These are phyloP conservation scores for Zaprionus bogoriensis DNA, from an alignment of 2,888 invertebrate species.

Conservation along the genomic window DNA sequence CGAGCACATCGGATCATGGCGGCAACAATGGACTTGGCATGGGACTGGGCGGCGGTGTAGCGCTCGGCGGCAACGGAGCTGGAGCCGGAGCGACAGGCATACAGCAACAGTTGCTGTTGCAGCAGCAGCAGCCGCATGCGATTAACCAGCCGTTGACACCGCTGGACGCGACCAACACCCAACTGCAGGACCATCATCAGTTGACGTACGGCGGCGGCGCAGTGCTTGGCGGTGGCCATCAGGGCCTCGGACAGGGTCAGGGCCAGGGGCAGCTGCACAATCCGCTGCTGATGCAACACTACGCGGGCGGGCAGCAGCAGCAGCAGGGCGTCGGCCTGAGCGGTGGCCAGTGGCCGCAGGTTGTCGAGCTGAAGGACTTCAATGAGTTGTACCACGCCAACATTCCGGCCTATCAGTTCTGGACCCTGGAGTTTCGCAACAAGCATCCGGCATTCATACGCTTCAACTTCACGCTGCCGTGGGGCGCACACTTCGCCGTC, in stretches of 20 bases:
- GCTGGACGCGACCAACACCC: slow-evolving; percentile 66
- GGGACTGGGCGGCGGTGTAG: neutral
- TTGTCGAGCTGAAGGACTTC: slow-evolving; percentile 92
- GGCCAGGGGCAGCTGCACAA: slow-evolving; percentile 29
- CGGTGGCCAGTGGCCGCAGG: slow-evolving; percentile 87
- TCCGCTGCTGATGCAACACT: slow-evolving; percentile 67
- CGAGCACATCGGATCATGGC: slow-evolving; percentile 88
- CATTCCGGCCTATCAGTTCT: slow-evolving; percentile 95
- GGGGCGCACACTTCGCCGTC: slow-evolving; percentile 97
- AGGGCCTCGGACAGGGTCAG: too few species aligned
- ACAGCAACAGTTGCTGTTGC: slow-evolving; percentile 85
- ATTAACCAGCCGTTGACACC: slow-evolving; percentile 76
- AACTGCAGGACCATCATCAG: slow-evolving; percentile 59
- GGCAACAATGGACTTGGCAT: neutral
- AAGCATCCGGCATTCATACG: slow-evolving; percentile 94
- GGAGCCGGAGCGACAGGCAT: slow-evolving; percentile 74
- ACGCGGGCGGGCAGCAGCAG: slow-evolving; percentile 66
- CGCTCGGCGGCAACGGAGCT: slow-evolving; percentile 43
- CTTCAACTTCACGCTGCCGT: slow-evolving; percentile 94
- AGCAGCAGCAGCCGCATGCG: slow-evolving; percentile 83
- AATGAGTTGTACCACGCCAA: slow-evolving; percentile 92
- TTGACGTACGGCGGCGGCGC: slow-evolving; percentile 64
- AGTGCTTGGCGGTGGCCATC: slow-evolving; percentile 30
- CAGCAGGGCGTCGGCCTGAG: slow-evolving; percentile 55
- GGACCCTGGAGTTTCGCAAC: slow-evolving; percentile 96